These are phyloP conservation scores for Prunella strophiata DNA, from an alignment of 2,797 vertebrate genomes.

Conservation along the genomic window DNA sequence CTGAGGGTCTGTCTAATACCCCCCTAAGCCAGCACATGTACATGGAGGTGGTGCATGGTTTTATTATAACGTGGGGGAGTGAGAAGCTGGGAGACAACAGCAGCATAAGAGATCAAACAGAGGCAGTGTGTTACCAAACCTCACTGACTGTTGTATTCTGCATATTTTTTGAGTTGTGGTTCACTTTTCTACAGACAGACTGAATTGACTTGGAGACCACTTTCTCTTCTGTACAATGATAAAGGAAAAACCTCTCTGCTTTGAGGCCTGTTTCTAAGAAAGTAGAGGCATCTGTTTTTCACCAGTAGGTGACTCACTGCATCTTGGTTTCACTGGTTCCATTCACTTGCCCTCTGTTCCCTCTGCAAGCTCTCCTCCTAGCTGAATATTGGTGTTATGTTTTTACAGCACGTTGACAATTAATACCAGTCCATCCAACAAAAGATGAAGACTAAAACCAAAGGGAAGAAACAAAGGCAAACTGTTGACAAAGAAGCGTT, in stretches of 20 bases:
- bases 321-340: not conserved
- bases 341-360: not conserved
- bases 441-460: conserved; percentile 92
- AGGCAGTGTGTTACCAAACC: not conserved
- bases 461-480: conserved; percentile 79
- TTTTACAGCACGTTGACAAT: conserved; percentile 44
- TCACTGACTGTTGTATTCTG: not conserved
- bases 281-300: not conserved
- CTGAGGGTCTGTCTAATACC: not conserved
- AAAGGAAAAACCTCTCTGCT: not conserved
- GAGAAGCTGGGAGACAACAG: not conserved
- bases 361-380: not conserved
- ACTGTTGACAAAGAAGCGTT: conserved; percentile 78
- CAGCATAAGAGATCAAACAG: not conserved
- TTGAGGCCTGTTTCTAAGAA: not conserved
- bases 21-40: rapidly evolving
- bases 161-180: not conserved
- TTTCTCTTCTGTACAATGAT: not conserved
- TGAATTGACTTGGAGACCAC: not conserved
- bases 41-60: not conserved
- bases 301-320: not conserved
- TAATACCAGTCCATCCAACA: conserved; percentile 15
- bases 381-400: not conserved
- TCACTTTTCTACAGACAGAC: not conserved
- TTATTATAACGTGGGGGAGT: not conserved